These are phyloP conservation scores for Corvus moneduloides DNA, from an alignment of 2,113 vertebrate species.

Conservation along the genomic window DNA sequence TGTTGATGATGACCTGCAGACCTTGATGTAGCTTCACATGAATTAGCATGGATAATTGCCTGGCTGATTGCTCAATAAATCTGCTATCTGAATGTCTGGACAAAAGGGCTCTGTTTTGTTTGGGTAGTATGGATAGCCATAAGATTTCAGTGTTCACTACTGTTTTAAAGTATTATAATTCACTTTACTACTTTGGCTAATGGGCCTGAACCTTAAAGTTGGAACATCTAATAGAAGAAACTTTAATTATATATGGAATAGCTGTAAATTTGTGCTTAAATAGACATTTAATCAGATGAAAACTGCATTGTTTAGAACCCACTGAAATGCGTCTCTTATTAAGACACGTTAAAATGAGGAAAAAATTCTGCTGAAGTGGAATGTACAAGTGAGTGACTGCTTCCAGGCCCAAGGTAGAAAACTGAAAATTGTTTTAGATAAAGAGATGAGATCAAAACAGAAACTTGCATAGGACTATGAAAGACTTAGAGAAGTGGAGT, in stretches of 20 bases:
- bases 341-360: neutral
- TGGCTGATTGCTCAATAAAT: neutral
- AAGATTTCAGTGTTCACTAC: neutral
- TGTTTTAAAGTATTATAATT: neutral
- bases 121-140: neutral
- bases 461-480: neutral
- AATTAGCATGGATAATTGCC: neutral
- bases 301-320: neutral
- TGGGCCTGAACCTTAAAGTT: neutral
- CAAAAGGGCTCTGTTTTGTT: neutral
- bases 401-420: neutral
- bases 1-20: neutral
- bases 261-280: neutral
- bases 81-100: neutral
- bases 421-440: neutral
- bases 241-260: neutral
- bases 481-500: neutral
- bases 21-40: neutral
- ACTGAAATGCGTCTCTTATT: neutral
- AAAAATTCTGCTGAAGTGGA: neutral
- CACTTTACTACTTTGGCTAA: neutral
- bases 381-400: neutral
- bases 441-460: neutral
- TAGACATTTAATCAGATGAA: neutral
- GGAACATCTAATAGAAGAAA: neutral